Conservation (phyloP, 2,797 vertebrate genomes). For the Sorex maritimensis region DNA sequence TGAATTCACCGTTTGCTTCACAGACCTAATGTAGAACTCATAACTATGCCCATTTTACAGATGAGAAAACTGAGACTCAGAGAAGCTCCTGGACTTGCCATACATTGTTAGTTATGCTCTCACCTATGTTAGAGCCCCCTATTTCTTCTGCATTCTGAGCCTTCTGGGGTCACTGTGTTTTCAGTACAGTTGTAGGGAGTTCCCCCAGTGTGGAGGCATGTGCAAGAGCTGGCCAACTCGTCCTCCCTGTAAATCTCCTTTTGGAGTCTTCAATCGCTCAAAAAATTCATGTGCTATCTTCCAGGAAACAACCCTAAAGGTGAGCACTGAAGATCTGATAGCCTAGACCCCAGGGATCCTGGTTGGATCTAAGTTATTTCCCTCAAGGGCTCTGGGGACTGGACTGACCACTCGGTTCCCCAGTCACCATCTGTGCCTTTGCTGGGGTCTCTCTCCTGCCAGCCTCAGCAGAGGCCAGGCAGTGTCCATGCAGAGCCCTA, state of each 20-base stretch:
- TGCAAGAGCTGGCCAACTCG: background rate
- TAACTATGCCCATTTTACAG: background rate
- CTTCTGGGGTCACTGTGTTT: background rate
- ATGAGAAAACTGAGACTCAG: constrained; percentile 24
- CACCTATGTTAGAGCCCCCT: background rate
- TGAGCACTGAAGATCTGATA: background rate
- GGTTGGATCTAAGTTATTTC: background rate
- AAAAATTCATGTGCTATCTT: background rate
- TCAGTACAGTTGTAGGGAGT: background rate
- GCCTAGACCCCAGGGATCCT: background rate
- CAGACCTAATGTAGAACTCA: background rate
- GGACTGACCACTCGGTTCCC: background rate
- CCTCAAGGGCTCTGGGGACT: background rate
- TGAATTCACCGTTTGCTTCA: constrained; percentile 1
- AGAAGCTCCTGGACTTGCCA: background rate
- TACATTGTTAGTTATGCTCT: background rate
- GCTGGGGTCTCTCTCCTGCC: background rate
- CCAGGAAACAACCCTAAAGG: background rate
- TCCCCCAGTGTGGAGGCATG: background rate
- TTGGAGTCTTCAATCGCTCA: background rate
- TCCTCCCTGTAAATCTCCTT: background rate
- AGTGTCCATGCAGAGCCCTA: background rate
- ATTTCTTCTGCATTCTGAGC: background rate
- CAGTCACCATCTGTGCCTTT: background rate
- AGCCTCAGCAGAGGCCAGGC: background rate